Percentiles rank a stretch among this genome's conserved stretches.
Conservation (phyloP, 2,113 vertebrate species). For the Ondatra zibethicus region DNA sequence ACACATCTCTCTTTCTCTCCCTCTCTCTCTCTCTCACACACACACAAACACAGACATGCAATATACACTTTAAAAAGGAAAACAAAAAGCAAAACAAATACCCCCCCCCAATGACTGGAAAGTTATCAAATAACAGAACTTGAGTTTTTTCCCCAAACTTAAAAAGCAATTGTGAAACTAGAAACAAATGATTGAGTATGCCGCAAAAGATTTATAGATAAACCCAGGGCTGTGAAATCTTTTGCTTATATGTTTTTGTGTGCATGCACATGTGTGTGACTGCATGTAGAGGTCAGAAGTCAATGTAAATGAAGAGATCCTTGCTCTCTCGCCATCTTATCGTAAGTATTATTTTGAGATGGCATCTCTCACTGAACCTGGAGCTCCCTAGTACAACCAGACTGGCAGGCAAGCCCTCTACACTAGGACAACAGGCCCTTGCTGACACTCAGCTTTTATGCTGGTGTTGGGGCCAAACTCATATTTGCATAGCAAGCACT, state of each 20-base stretch:
- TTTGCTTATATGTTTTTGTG: background rate
- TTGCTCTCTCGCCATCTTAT: background rate
- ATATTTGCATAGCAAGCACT: background rate
- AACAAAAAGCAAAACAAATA: background rate
- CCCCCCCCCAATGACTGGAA: background rate
- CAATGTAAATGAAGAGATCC: background rate
- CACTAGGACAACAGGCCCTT: background rate
- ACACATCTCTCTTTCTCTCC: too few relatives aligned
- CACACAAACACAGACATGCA: background rate
- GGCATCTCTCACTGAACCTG: background rate
- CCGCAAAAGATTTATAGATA: background rate
- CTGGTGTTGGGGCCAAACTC: background rate
- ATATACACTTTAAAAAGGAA: background rate
- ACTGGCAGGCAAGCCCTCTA: too few relatives aligned
- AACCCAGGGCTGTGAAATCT: background rate
- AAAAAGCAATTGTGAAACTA: conserved; percentile 8
- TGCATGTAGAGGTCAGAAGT: background rate
- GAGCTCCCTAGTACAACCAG: background rate
- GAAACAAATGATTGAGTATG: background rate
- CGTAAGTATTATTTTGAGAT: background rate
- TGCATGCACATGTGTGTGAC: background rate
- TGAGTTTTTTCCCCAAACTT: background rate
- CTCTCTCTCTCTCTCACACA: background rate
- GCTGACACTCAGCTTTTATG: background rate
- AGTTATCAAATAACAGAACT: background rate